These are phyloP conservation scores for Myotis brandtii DNA, from an alignment of 2,113 vertebrate species.

Conservation along the genomic window DNA sequence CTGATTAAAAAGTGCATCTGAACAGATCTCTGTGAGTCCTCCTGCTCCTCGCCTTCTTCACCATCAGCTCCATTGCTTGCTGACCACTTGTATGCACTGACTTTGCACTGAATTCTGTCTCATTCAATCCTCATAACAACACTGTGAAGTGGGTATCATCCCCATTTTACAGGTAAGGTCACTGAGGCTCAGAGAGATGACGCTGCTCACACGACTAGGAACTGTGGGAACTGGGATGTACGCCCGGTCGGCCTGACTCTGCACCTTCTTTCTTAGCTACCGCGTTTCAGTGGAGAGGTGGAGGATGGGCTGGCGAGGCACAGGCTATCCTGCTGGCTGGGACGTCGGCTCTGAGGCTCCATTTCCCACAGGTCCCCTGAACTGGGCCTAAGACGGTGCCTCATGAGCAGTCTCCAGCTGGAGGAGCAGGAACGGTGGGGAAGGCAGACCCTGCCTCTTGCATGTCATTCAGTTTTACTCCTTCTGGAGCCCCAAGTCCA, in stretches of 20 bases:
- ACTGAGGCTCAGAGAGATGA: neutral
- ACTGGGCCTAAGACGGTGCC: neutral
- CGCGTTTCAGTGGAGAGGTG: rapidly evolving
- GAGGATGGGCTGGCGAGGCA: too few relatives aligned
- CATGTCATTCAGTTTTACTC: neutral
- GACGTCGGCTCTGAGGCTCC: neutral
- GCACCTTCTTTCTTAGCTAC: neutral
- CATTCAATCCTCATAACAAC: too few relatives aligned
- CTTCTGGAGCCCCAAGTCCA: neutral
- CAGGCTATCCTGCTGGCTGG: neutral
- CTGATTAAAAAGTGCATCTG: too few relatives aligned
- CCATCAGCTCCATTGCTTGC: rapidly evolving
- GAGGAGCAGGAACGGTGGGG: neutral
- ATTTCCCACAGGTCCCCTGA: neutral
- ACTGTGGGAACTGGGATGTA: neutral
- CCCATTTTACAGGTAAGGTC: neutral
- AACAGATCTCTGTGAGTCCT: neutral
- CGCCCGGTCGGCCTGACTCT: rapidly evolving
- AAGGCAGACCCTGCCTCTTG: neutral
- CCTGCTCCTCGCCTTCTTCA: too few relatives aligned
- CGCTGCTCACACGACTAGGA: neutral
- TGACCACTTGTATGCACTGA: neutral
- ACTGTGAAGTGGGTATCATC: neutral
- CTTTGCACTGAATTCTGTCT: neutral
- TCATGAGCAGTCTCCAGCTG: neutral